Conservation (phyloP, 2,113 vertebrate species). For the Procapra przewalskii region DNA sequence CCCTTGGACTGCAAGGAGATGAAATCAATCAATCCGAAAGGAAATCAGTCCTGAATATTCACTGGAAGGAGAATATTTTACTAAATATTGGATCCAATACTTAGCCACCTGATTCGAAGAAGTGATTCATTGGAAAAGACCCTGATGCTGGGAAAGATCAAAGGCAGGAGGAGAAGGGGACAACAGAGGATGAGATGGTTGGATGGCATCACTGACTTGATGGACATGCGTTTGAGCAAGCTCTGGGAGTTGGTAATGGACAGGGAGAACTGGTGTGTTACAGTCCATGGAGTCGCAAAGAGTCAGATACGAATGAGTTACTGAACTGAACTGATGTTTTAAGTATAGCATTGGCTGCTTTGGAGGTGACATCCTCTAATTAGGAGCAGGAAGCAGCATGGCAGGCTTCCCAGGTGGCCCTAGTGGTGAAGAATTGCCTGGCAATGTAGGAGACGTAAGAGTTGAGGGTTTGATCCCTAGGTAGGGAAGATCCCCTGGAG, state of each 20-base stretch:
- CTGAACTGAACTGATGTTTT: neutral
- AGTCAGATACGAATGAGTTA: neutral
- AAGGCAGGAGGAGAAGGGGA: neutral
- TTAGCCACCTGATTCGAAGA: neutral
- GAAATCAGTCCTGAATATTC: neutral
- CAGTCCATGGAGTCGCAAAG: fast-evolving
- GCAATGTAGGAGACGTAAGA: neutral
- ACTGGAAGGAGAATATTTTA: too few species aligned
- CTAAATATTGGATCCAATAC: too few species aligned
- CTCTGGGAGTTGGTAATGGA: neutral
- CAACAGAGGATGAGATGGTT: neutral
- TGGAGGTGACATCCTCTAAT: fast-evolving
- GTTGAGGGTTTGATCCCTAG: neutral
- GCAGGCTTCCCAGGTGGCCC: neutral
- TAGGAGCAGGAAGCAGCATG: fast-evolving
- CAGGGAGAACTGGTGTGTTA: neutral
- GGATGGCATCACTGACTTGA: fast-evolving
- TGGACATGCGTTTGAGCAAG: neutral
- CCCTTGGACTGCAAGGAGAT: neutral
- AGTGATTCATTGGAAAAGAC: neutral
- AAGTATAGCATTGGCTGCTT: fast-evolving
- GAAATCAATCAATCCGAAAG: neutral
- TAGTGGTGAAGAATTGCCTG: neutral
- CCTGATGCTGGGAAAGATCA: neutral
- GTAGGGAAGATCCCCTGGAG: neutral